Base-by-base conservation (phyloP, 1,140 invertebrate genomes). In the Euwallacea similis region DNA sequence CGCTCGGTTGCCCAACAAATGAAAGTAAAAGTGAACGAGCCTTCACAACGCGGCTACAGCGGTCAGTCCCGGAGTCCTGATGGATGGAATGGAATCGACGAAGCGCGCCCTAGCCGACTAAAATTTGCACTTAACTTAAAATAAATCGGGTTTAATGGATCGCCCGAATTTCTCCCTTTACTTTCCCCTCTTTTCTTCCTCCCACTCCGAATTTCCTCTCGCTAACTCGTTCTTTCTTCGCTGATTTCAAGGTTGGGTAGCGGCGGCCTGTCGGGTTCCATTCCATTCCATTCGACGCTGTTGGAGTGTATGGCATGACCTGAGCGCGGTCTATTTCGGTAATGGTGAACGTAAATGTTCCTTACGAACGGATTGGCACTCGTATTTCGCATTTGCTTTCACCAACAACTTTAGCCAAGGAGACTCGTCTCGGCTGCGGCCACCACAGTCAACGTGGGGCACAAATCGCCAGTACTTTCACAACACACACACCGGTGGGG, bases 11-110 rank as follows among this genome's bases (percentile, higher is more conserved):
- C 79, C 77, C 76, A 79, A 81, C 79, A 80, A 64, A 81, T 81
- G 80, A 80, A 81, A 81, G 80, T 81, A 81, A 81, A 81, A 81
- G 80, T 81, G 78, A 81, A 75, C 77, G 76, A 75, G 74, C 77
- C 78, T 79, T 78, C 76, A 78, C 71, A 78, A 75, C 73, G 72
- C 71, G 59, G 58, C 66, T 53, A 65, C 58, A 55, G 58, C 72
- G 71, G 59, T 56, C 68, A 50, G 63, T 73, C 66, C 73, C 72
- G 59, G 67, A 75, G 62, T 73, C 75, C 74, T 73, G 71, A 69
- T 66, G 68, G 56, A 60, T 61, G 55, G 16, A 59, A 47, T 9
- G 46, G 64, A 56, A 61, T 44, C 43, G 63, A 47, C 68, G 21
- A 65, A 70, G 65, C 66, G 61, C 65, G 58, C 71, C 65, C 60